A percentile compares a stretch with the other conserved stretches of the same genome.
Conservation (phyloP, 2,888 invertebrate species). For the Pollenia angustigena region DNA sequence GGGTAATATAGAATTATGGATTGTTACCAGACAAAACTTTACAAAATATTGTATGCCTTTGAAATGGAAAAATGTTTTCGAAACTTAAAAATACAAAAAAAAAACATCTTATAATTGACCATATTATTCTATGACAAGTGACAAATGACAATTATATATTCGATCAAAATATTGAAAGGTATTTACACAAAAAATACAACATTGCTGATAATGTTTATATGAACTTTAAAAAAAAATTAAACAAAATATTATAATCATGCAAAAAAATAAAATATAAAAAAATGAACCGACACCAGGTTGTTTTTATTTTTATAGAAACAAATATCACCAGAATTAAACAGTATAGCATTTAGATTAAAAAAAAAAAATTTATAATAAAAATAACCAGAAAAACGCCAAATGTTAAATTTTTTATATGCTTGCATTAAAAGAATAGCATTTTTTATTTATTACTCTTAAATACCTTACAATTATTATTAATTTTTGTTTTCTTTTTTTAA, state of each 20-base stretch:
- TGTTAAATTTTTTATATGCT: constrained; percentile 64
- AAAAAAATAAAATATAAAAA: neutral
- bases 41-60: no score
- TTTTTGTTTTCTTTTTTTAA: constrained; percentile 33
- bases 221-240: neutral
- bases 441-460: constrained; percentile 53
- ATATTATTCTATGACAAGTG: neutral
- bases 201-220: constrained; percentile 1
- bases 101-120: no score
- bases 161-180: neutral
- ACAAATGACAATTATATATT: constrained; percentile 2
- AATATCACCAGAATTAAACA: constrained; percentile 3
- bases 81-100: no score
- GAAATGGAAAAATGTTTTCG: no score
- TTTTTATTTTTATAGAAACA: neutral
- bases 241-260: constrained; percentile 31
- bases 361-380: constrained; percentile 5
- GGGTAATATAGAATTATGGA: no score
- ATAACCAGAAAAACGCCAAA: constrained; percentile 68
- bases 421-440: constrained; percentile 69
- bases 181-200: no score
- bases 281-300: constrained; percentile 36
- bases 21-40: no score
- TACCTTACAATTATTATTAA: constrained; percentile 63
- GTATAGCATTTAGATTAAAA: neutral